phyloP scores from a whole-genome alignment of 2,888 invertebrate genomes.

The Desoria tigrina region DNA sequence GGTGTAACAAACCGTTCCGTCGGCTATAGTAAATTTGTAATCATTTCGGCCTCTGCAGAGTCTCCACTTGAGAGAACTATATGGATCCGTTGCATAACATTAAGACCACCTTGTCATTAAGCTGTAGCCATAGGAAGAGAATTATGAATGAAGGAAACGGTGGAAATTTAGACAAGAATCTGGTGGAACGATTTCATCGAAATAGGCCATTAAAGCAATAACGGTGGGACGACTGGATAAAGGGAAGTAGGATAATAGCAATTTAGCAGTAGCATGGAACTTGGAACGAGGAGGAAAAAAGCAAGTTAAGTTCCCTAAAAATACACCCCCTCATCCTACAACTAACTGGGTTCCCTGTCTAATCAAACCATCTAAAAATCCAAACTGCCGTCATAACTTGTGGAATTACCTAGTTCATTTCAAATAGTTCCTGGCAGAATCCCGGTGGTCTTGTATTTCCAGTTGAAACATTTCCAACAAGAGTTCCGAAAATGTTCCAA shows the following conservation, averaged over 20 bases:
- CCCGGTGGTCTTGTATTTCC: too few species aligned
- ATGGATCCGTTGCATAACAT: too few species aligned
- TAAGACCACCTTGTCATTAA: too few species aligned
- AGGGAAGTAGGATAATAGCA: background rate
- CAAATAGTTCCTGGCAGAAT: too few species aligned
- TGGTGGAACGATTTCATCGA: constrained; percentile 1
- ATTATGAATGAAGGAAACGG: constrained; percentile 2
- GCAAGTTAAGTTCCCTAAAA: too few species aligned
- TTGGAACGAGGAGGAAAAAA: too few species aligned
- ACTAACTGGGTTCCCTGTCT: background rate
- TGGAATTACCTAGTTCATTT: background rate
- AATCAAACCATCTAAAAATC: constrained; percentile 9
- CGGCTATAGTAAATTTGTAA: too few species aligned
- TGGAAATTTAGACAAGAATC: constrained; percentile 9
- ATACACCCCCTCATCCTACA: background rate
- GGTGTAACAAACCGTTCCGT: too few species aligned
- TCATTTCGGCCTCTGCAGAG: too few species aligned
- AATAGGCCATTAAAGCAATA: constrained; percentile 1
- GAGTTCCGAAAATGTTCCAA: too few species aligned
- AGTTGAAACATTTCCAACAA: too few species aligned
- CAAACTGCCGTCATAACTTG: constrained; percentile 7
- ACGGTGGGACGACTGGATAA: background rate
- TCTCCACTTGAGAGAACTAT: too few species aligned
- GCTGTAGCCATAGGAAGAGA: background rate
- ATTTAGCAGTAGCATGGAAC: background rate